Evolutionary conservation across 2,797 vertebrate genomes (phyloP), one percentile per base, ranked within the genome.

Genomic region (Coracias cyanogaster): DNA sequence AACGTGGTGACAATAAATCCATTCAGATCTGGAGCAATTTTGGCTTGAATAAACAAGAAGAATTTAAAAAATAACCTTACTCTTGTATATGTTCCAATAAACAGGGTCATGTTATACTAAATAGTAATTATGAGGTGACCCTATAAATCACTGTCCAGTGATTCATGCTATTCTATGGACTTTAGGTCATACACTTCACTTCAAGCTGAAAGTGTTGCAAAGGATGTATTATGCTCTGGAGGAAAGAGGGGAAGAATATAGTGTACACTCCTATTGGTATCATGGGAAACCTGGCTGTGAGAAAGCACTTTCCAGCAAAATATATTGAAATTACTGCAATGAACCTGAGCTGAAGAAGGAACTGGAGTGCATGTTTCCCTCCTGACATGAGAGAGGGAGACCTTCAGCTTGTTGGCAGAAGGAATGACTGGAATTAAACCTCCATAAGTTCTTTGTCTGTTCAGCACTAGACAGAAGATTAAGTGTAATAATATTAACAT

Each of bases 171-270:
- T 92, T 88, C 85, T 95, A 70, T 89, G 88, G 91, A 91, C 73
- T 94, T 89, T 82, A 91, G 86, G 96, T 95, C 91, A 84, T 87
- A 90, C 41, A 93, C 83, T 80, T 85, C 71, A 91, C 86, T 95
- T 91, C 91, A 88, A 76, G 71, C 89, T 95, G 80, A 91, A 94
- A 95, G 93, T 93, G 71, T 70, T 94, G 80, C 81, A 74, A 86
- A 89, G n/a, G 28, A 82, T 94, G 60, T 90, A 93, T 93, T 86
- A 52, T 52, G 35, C 93, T 95, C 94, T 78, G 28, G 88, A 95
- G 90, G 55, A 96, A 94, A 76, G 11, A 86, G 29, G 57, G 86
- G 90, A 94, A 86, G 55, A 70, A 86, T 95, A 94, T 10, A 81
- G 72, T 92, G 79, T 88, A 83, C 76, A 39, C 72, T 90, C 41